Evolutionary conservation across 2,888 invertebrate species (phyloP).

Genomic region (Acrobasis repandana): DNA sequence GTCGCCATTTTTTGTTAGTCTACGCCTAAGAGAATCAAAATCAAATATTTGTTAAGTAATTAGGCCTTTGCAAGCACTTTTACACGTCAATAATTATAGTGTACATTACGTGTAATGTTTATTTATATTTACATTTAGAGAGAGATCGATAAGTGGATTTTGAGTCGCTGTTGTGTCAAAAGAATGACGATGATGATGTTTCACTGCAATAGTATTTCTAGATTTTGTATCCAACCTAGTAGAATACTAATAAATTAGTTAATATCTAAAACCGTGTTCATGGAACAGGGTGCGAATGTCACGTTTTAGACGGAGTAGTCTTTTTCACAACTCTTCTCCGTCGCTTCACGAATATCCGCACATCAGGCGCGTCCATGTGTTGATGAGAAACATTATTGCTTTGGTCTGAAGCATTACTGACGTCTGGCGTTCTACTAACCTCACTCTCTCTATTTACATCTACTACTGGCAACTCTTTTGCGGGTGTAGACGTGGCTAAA

Average conservation of each 20-base stretch:
- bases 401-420: conserved; percentile 28
- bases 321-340: conserved; percentile 57
- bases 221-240: too few species aligned
- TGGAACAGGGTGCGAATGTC: not conserved
- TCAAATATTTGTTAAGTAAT: too few species aligned
- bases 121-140: too few species aligned
- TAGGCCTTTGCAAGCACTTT: too few species aligned
- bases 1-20: too few species aligned
- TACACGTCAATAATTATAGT: too few species aligned
- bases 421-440: conserved; percentile 23
- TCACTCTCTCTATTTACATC: conserved; percentile 1
- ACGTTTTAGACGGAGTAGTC: conserved; percentile 23
- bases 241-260: not conserved
- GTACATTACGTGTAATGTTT: too few species aligned
- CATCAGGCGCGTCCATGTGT: conserved; percentile 60
- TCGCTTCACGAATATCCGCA: conserved; percentile 66
- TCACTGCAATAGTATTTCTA: too few species aligned
- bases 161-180: too few species aligned
- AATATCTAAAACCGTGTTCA: not conserved
- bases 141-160: too few species aligned
- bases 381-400: conserved; percentile 38
- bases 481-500: conserved; percentile 18
- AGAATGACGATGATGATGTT: too few species aligned
- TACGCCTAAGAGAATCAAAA: too few species aligned
- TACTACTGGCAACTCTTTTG: conserved; percentile 13